Base-by-base conservation (phyloP, 2,113 vertebrate species). In the Brachionichthys hirsutus region DNA sequence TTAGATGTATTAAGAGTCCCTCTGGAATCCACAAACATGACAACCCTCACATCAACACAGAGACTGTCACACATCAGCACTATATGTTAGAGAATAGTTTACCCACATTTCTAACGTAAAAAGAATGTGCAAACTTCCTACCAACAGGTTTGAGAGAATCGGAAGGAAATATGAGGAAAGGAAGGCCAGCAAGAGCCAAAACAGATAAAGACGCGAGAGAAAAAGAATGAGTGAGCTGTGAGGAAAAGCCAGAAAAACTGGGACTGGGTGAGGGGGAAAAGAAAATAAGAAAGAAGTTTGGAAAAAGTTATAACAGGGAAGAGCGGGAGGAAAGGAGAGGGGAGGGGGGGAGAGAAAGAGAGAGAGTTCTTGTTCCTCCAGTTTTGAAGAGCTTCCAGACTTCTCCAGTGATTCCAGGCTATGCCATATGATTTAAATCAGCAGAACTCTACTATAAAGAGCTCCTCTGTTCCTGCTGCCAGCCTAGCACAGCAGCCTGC, bases 391-490 rank as follows among this genome's bases (percentile, higher is more conserved):
- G 78, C 76, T 77, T 92, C 91, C 90, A 91, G 87, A 90, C 83
- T 79, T 89, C 80, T 88, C 81, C 88, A 86, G 87, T 89, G 89
- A 89, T 90, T 91, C 89, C 88, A 91, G 86, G 87, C 90, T 84
- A 90, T 91, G 89, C 90, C 92, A 92, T 93, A 93, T 94, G 92
- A 94, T 93, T 94, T 92, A 92, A 94, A 94, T 94, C 91, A 94
- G 83, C 88, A 91, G 91, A 91, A 92, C 89, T 90, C 90, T 81
- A 89, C 90, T 90, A 93, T 92, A 93, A 93, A 93, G 92, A 91
- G 86, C 77, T 87, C 87, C 90, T 92, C 90, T 93, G 93, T 94
- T 92, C 86, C 87, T 85, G 76, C 86, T 93, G 92, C 92, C 92
- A 93, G 91, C 84, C 85, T 89, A 82, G 75, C 81, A 88, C 87